These are phyloP conservation scores for Callorhinus ursinus DNA, from an alignment of 2,113 vertebrate genomes.

Conservation along the genomic window DNA sequence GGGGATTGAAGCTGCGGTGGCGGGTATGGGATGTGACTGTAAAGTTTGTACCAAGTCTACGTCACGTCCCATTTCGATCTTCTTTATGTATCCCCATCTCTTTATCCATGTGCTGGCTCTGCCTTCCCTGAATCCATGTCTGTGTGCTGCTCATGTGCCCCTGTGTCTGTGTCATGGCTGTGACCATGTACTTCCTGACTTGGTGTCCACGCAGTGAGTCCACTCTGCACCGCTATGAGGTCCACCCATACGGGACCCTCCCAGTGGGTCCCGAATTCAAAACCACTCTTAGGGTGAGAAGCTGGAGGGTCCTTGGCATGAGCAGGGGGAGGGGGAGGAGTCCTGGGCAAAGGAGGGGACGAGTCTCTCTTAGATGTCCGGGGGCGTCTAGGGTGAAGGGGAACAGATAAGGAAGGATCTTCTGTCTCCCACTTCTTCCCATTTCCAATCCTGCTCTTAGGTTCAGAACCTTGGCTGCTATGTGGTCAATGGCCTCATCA, in stretches of 20 bases:
- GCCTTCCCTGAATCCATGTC: background rate
- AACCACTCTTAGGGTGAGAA: slow-evolving; percentile 90
- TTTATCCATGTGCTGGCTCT: background rate
- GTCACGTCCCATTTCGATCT: background rate
- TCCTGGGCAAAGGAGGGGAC: background rate
- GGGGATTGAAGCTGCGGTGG: background rate
- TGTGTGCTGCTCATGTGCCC: background rate
- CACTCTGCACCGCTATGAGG: slow-evolving; percentile 93
- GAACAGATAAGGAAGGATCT: background rate
- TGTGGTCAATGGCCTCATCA: slow-evolving; percentile 86
- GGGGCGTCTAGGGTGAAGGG: background rate
- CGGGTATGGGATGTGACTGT: background rate
- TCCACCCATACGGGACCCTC: slow-evolving; percentile 89
- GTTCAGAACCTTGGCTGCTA: slow-evolving; percentile 95
- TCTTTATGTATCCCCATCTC: background rate
- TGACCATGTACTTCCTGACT: background rate
- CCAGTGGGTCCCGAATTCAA: slow-evolving; percentile 91
- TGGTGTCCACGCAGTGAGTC: slow-evolving; percentile 86
- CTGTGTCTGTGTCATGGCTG: background rate
- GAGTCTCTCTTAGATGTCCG: background rate
- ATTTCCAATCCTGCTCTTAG: slow-evolving; percentile 74
- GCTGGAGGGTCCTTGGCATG: background rate
- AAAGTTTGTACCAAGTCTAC: background rate
- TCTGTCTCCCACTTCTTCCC: background rate
- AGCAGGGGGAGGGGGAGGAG: background rate